phyloP scores from a whole-genome alignment of 2,113 vertebrate genomes.

The Seriola dumerili region DNA sequence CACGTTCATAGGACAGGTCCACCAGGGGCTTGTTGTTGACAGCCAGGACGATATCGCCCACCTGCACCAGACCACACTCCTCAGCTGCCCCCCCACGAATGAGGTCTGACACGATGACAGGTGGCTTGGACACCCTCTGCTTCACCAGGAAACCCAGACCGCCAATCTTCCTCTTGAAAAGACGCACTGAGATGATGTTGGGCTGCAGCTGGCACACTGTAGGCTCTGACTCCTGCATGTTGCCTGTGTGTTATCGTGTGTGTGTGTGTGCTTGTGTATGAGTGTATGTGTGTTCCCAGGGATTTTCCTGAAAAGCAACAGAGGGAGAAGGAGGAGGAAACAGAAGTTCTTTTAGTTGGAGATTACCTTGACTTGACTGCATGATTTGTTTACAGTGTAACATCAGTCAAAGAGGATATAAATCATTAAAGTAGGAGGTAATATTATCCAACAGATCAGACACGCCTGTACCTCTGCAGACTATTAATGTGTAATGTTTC shows the following conservation, averaged over 20 bases:
- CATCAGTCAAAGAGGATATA: constrained; percentile 40
- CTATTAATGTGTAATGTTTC: constrained; percentile 1
- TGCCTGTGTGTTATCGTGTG: constrained; percentile 48
- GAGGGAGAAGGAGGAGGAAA: constrained; percentile 35
- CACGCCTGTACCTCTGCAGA: background rate
- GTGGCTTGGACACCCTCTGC: constrained; percentile 93
- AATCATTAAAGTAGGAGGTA: constrained; percentile 45
- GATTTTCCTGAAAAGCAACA: constrained; percentile 70
- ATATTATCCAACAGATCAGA: constrained; percentile 35
- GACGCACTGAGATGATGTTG: constrained; percentile 96
- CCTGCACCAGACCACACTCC: constrained; percentile 96
- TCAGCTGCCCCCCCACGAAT: constrained; percentile 95
- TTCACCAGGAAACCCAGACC: constrained; percentile 98
- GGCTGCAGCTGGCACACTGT: constrained; percentile 96
- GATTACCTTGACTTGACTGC: constrained; percentile 44
- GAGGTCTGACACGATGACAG: constrained; percentile 95
- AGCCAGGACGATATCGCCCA: constrained; percentile 95
- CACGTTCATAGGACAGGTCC: constrained; percentile 92
- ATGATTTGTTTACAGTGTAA: constrained; percentile 53
- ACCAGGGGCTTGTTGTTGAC: constrained; percentile 96
- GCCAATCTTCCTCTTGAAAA: constrained; percentile 95
- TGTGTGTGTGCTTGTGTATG: constrained; percentile 8
- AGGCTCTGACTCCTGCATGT: constrained; percentile 92
- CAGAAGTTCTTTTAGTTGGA: constrained; percentile 53
- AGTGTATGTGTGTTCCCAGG: constrained; percentile 57